phyloP scores from a whole-genome alignment of 1,140 invertebrate genomes.

The Proales similis region DNA sequence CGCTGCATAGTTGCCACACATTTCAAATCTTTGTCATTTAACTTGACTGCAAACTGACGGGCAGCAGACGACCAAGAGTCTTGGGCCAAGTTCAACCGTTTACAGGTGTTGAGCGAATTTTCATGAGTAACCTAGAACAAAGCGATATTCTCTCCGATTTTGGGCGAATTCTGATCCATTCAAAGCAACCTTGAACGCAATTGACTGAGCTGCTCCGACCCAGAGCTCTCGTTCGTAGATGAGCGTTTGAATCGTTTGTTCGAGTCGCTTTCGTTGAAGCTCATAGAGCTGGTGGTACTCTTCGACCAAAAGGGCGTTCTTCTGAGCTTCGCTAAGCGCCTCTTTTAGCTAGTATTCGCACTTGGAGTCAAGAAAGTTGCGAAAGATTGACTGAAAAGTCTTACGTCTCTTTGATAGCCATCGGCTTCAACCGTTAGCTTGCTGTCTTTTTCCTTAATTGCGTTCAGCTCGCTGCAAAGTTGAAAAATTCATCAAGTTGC shows the following conservation, averaged over 20 bases:
- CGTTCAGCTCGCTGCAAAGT: constrained; percentile 48
- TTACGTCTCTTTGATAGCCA: constrained; percentile 51
- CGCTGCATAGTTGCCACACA: constrained; percentile 45
- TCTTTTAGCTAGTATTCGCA: constrained; percentile 43
- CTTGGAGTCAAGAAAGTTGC: not conserved
- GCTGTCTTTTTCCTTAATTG: constrained; percentile 51
- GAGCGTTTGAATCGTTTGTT: constrained; percentile 45
- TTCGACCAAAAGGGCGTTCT: constrained; percentile 48
- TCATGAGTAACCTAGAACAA: constrained; percentile 48
- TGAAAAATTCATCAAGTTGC: not conserved
- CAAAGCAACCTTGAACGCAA: constrained; percentile 48
- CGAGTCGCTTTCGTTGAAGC: constrained; percentile 48
- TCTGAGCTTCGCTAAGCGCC: constrained; percentile 49
- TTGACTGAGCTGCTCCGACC: constrained; percentile 49
- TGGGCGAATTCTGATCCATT: not conserved
- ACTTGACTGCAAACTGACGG: constrained; percentile 50
- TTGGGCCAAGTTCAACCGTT: constrained; percentile 48
- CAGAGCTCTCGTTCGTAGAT: constrained; percentile 50
- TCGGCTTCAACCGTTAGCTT: constrained; percentile 48
- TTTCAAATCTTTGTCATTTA: constrained; percentile 50
- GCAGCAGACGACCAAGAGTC: constrained; percentile 51
- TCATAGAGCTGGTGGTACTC: constrained; percentile 54
- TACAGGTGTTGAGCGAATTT: constrained; percentile 46
- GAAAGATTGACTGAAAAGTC: constrained; percentile 32
- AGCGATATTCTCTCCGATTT: not conserved